A percentile compares a stretch with the other conserved stretches of the same genome.
Evolutionary conservation across 2,797 vertebrate species (phyloP).

Genomic region (Crax fasciolata): DNA sequence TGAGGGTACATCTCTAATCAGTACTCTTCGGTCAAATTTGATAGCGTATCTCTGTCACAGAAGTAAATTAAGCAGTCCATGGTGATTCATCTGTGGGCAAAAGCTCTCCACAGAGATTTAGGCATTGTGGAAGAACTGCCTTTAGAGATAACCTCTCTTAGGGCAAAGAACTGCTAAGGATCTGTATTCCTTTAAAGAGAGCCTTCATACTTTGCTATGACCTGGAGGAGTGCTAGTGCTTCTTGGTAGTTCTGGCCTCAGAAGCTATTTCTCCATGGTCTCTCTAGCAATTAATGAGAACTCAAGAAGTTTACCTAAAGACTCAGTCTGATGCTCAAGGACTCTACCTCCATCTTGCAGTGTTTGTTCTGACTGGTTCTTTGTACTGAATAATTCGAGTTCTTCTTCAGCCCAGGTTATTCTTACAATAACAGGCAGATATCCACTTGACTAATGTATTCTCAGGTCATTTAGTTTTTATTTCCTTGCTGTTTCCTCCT

Average conservation of each 20-base stretch:
- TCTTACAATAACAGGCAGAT: neutral
- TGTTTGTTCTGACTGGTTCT: neutral
- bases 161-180: neutral
- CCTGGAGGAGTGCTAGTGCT: neutral
- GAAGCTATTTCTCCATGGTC: rapidly evolving
- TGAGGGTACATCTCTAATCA: neutral
- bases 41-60: neutral
- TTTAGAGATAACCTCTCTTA: neutral
- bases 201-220: neutral
- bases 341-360: neutral
- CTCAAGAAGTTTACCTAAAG: neutral
- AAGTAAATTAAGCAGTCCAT: rapidly evolving
- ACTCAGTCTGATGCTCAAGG: neutral
- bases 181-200: neutral
- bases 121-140: neutral
- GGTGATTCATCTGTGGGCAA: neutral
- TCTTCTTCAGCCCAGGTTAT: neutral
- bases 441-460: neutral
- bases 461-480: rapidly evolving
- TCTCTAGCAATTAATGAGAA: neutral
- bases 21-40: neutral
- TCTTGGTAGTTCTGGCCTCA: neutral
- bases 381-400: neutral
- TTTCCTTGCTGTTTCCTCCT: neutral
- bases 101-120: neutral